Evolutionary conservation across 2,113 vertebrate genomes (phyloP).

Genomic region (Propithecus coquereli): DNA sequence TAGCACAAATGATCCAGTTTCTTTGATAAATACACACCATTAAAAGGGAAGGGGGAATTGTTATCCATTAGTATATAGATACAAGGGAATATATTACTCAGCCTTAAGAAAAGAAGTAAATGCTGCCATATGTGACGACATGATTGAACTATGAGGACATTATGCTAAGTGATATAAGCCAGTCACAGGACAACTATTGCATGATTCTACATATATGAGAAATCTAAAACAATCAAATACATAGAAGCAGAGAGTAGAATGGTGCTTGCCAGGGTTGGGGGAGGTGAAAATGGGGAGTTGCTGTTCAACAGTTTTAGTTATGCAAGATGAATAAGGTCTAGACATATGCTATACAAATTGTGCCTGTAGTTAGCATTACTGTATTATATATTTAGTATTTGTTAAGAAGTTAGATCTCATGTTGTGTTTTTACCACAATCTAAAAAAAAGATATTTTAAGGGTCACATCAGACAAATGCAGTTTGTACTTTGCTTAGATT

Average conservation of each 20-base stretch:
- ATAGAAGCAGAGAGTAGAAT: background rate
- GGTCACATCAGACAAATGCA: background rate
- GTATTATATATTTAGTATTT: background rate
- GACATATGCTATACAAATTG: background rate
- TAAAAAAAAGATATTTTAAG: background rate
- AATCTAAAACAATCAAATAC: background rate
- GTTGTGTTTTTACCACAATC: background rate
- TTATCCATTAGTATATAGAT: background rate
- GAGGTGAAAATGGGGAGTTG: fast-evolving
- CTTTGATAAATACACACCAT: background rate
- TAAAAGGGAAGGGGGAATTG: background rate
- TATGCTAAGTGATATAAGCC: background rate
- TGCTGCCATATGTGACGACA: background rate
- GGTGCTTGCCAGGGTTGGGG: background rate
- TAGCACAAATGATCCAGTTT: background rate
- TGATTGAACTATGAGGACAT: background rate
- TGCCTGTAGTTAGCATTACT: background rate
- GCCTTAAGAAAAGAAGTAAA: background rate
- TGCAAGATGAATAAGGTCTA: background rate
- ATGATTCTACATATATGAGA: background rate
- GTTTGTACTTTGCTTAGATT: background rate
- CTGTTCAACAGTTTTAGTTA: background rate
- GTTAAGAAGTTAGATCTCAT: background rate
- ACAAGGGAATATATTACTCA: background rate
- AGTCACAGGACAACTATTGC: background rate